These are phyloP conservation scores for Drosophila phalerata DNA, from an alignment of 2,888 invertebrate genomes.

Conservation along the genomic window DNA sequence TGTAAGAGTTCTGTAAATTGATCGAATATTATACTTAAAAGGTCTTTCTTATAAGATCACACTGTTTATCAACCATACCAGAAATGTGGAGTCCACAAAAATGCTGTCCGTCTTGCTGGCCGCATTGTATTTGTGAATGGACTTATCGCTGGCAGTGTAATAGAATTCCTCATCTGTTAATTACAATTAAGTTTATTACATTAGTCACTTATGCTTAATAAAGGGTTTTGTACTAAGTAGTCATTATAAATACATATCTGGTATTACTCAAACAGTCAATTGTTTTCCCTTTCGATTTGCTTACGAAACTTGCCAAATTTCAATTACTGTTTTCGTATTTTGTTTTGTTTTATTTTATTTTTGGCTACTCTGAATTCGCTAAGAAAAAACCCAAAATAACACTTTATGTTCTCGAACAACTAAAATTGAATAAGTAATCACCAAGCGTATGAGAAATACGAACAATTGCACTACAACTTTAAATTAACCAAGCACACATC, in stretches of 20 bases:
- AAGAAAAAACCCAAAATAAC: slow-evolving; percentile 3
- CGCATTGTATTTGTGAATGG: slow-evolving; percentile 86
- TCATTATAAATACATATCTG: neutral
- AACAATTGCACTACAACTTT: neutral
- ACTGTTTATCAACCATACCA: slow-evolving; percentile 63
- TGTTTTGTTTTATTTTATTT: neutral
- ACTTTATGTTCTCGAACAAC: slow-evolving; percentile 8
- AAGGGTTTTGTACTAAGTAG: neutral
- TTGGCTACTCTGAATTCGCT: neutral
- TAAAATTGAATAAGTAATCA: neutral
- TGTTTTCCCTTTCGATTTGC: neutral
- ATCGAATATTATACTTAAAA: neutral
- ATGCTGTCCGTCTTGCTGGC: slow-evolving; percentile 66
- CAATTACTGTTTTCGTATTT: slow-evolving; percentile 21
- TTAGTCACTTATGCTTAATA: neutral
- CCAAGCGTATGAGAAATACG: neutral
- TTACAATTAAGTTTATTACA: neutral
- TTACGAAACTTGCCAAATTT: slow-evolving; percentile 32
- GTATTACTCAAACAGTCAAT: slow-evolving; percentile 6
- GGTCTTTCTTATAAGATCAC: neutral
- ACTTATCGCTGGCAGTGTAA: slow-evolving; percentile 82
- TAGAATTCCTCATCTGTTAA: slow-evolving; percentile 87
- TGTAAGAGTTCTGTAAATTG: slow-evolving; percentile 78
- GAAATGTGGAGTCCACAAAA: slow-evolving; percentile 69
- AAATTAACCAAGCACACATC: neutral